Evolutionary conservation across 2,888 invertebrate genomes (phyloP), one percentile per base, ranked within the genome.

Genomic region (Pammene aurita): DNA sequence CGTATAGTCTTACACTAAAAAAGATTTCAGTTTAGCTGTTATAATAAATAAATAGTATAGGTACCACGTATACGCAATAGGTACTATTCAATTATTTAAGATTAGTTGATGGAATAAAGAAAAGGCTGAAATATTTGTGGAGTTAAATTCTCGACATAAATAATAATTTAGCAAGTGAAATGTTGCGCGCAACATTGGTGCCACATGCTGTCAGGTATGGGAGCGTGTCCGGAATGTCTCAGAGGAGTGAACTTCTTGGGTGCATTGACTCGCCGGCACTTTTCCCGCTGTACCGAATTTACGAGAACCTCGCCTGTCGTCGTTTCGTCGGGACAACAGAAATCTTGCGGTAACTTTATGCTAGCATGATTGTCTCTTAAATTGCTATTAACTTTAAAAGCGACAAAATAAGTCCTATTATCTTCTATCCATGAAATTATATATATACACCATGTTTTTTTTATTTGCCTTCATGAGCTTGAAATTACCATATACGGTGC

Each of bases 161-260:
- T 42, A 38, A 35, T 61, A 61, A 56, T 61, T 65, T 46, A 58
- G 34, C 61, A 14, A 52, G 57, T 63, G 18, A 41, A 69, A 60
- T 46, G 68, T 58, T 58, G 42, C 57, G 58, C 34, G 50, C 57
- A 56, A 42, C 58, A 58, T 58, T 57, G 26, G 42, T 83, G 82
- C 81, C 83, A 80, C 79, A 82, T 77, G 80, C 82, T n/a, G n/a
- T 79, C 76, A 63, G 80, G 81, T 84, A 82, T 82, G 81, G 83
- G 85, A 77, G 81, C 87, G 84, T 84, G 88, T 76, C 74, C 75
- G 72, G 83, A 81, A 85, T 84, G 81, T 79, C 77, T 78, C 72
- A 76, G 44, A 65, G 75, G 87, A 85, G 73, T 89, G 89, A 90
- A 89, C 90, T 85, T 78, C 66, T 74, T 74, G 82, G 81, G 90